phyloP scores from a whole-genome alignment of 2,113 vertebrate species.

The Rafetus swinhoei region DNA sequence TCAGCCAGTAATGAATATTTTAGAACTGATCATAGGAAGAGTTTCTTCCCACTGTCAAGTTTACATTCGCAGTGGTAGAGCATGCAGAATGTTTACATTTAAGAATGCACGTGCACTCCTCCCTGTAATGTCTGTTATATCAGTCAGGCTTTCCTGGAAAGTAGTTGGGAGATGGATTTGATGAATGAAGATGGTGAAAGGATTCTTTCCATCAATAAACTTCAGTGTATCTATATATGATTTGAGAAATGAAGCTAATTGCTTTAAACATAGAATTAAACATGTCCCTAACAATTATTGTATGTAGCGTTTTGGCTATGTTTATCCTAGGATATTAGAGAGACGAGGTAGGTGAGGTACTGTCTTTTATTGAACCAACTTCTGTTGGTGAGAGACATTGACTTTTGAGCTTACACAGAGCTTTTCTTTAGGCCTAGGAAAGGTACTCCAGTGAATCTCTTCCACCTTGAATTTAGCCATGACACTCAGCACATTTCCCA shows the following conservation, averaged over 20 bases:
- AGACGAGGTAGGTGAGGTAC: background rate
- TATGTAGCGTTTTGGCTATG: background rate
- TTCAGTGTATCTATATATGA: background rate
- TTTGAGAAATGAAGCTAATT: background rate
- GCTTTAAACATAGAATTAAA: background rate
- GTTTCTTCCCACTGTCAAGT: background rate
- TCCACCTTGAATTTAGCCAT: background rate
- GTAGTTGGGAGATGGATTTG: background rate
- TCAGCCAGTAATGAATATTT: background rate
- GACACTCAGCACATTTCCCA: background rate
- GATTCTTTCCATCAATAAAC: accelerated
- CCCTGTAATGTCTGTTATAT: background rate
- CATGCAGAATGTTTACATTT: background rate
- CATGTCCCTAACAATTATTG: background rate
- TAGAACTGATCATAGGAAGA: background rate
- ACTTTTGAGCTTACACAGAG: background rate
- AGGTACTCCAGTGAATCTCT: background rate
- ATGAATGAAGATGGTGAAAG: background rate
- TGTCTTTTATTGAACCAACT: background rate
- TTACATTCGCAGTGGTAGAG: background rate
- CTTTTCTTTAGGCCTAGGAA: background rate
- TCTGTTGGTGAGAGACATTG: background rate
- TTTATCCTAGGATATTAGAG: background rate
- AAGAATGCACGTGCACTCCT: background rate
- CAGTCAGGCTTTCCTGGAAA: background rate